phyloP scores from a whole-genome alignment of 2,113 vertebrate species.

The Tiliqua scincoides region DNA sequence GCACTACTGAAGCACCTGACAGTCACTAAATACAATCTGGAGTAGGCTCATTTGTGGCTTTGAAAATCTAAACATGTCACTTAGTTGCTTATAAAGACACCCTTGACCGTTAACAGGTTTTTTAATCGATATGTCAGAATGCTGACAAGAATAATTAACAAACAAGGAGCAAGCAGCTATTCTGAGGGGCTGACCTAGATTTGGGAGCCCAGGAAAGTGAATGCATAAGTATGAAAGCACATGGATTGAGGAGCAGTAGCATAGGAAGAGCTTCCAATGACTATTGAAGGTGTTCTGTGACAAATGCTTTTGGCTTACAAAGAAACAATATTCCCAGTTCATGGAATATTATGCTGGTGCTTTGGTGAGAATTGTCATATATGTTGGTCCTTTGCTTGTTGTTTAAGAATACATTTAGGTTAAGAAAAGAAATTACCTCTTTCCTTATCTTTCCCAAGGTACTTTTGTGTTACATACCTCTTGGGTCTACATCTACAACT shows the following conservation, averaged over 20 bases:
- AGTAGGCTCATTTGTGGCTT: background rate
- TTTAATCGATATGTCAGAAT: background rate
- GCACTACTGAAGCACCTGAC: background rate
- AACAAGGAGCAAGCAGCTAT: background rate
- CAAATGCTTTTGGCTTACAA: background rate
- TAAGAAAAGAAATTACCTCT: constrained; percentile 1
- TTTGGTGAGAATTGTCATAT: background rate
- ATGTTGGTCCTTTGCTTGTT: constrained; percentile 35
- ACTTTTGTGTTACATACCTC: background rate
- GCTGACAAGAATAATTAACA: background rate
- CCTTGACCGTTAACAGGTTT: background rate
- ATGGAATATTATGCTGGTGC: background rate
- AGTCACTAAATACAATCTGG: background rate
- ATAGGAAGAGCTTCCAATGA: background rate
- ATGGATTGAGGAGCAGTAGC: background rate
- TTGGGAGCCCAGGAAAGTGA: background rate
- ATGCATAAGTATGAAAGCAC: background rate
- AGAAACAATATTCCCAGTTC: background rate
- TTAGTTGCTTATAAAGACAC: background rate
- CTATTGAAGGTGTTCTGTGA: background rate
- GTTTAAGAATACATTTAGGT: constrained; percentile 36
- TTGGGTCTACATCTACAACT: no score
- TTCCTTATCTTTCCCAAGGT: constrained; percentile 45
- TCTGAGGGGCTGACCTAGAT: background rate
- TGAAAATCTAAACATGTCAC: background rate